Conservation (phyloP, 2,113 vertebrate species). For the Montifringilla adamsi region DNA sequence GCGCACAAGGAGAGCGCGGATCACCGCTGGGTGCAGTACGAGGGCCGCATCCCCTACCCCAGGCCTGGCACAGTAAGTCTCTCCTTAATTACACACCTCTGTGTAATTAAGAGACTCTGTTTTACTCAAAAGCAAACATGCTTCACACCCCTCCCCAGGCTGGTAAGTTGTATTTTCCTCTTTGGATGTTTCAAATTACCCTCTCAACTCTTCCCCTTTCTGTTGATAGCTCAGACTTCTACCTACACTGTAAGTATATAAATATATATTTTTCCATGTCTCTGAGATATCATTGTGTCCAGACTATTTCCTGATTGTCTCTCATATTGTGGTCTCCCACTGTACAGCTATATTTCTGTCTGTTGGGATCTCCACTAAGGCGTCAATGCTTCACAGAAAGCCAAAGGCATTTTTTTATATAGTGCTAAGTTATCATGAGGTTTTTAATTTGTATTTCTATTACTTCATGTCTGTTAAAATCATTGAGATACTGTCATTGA, state of each 20-base stretch:
- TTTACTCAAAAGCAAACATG: background rate
- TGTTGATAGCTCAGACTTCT: background rate
- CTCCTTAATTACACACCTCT: background rate
- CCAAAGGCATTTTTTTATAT: background rate
- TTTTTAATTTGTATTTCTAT: background rate
- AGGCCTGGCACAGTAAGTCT: constrained; percentile 89
- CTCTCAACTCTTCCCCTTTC: background rate
- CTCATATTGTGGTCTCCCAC: background rate
- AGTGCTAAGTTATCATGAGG: background rate
- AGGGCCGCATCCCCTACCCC: constrained; percentile 92
- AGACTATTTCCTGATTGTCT: constrained; percentile 4
- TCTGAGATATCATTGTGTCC: constrained; percentile 25
- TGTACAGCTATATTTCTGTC: background rate
- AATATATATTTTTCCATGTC: constrained; percentile 13
- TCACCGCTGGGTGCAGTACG: constrained; percentile 94
- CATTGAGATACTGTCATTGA: background rate
- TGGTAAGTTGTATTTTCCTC: background rate
- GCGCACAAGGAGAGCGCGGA: constrained; percentile 95
- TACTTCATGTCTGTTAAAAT: background rate
- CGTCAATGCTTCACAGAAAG: background rate
- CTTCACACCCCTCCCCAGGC: background rate
- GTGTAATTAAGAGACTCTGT: background rate
- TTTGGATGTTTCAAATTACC: constrained; percentile 47
- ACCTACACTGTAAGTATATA: background rate
- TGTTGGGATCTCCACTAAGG: background rate